These are phyloP conservation scores for Sturmia bella DNA, from an alignment of 2,888 invertebrate genomes.

Conservation along the genomic window DNA sequence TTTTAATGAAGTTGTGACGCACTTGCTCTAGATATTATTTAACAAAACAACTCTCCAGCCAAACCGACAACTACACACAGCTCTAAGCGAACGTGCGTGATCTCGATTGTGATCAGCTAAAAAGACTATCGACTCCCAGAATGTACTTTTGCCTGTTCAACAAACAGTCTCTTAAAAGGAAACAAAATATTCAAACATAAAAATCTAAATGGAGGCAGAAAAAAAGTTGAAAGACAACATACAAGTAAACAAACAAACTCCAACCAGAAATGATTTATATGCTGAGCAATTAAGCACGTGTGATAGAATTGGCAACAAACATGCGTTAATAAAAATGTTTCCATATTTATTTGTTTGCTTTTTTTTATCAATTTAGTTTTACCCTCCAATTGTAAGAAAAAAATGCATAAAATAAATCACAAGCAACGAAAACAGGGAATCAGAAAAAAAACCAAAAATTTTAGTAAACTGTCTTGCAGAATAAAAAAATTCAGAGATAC, in stretches of 20 bases:
- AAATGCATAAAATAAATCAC: too few species aligned
- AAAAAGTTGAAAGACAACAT: conserved; percentile 1
- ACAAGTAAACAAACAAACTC: not conserved
- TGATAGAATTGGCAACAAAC: conserved; percentile 54
- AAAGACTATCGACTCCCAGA: conserved; percentile 13
- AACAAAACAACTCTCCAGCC: not conserved
- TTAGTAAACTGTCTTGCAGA: not conserved
- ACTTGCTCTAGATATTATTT: conserved; percentile 66
- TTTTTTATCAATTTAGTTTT: too few species aligned
- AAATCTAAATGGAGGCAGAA: conserved; percentile 35
- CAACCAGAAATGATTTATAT: conserved; percentile 66
- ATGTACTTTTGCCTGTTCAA: conserved; percentile 14
- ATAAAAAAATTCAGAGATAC: not conserved
- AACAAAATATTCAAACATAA: conserved; percentile 28
- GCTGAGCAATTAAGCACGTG: conserved; percentile 69
- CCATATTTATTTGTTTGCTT: not conserved
- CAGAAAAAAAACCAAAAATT: conserved; percentile 1
- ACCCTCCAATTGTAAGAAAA: too few species aligned
- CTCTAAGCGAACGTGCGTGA: conserved; percentile 64
- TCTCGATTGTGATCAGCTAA: conserved; percentile 66
- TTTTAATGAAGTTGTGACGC: conserved; percentile 69
- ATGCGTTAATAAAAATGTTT: too few species aligned
- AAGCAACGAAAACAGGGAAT: not conserved
- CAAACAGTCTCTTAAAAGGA: conserved; percentile 25
- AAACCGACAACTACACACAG: conserved; percentile 34